phyloP scores from a whole-genome alignment of 2,888 invertebrate species.

The Polylopha cassiicola region DNA sequence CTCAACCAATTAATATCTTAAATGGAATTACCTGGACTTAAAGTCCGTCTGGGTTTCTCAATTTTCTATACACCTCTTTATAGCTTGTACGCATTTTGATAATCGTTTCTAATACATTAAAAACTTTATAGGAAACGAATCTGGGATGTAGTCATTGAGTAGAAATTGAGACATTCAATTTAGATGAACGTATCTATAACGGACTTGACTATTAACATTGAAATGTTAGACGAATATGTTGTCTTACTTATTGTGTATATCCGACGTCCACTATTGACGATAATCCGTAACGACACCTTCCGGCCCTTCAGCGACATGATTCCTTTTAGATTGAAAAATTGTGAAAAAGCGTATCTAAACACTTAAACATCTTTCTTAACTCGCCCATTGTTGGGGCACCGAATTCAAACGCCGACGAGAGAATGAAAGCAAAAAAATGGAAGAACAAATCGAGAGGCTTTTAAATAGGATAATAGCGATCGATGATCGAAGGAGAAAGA shows the following conservation, averaged over 20 bases:
- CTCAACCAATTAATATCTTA: slow-evolving; percentile 68
- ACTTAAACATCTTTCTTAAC: slow-evolving; percentile 77
- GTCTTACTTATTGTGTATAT: slow-evolving; percentile 23
- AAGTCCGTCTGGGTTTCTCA: slow-evolving; percentile 42
- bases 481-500: slow-evolving; percentile 73
- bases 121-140: slow-evolving; percentile 32
- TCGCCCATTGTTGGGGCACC: slow-evolving; percentile 63
- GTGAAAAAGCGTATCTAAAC: slow-evolving; percentile 76
- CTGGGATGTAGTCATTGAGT: slow-evolving; percentile 10
- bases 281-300: slow-evolving; percentile 72
- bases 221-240: slow-evolving; percentile 14
- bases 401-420: slow-evolving; percentile 69
- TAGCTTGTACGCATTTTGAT: slow-evolving; percentile 51
- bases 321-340: slow-evolving; percentile 72
- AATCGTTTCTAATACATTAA: slow-evolving; percentile 42
- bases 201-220: neutral
- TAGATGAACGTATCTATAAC: slow-evolving; percentile 12
- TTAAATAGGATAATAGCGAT: slow-evolving; percentile 76
- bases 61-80: slow-evolving; percentile 49
- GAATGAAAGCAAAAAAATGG: slow-evolving; percentile 58
- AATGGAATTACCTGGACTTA: slow-evolving; percentile 57
- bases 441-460: slow-evolving; percentile 76
- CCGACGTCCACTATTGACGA: slow-evolving; percentile 63
- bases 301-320: slow-evolving; percentile 70
- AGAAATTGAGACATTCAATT: slow-evolving; percentile 11